Conservation (phyloP, 2,888 invertebrate species). For the Coelopa pilipes region DNA sequence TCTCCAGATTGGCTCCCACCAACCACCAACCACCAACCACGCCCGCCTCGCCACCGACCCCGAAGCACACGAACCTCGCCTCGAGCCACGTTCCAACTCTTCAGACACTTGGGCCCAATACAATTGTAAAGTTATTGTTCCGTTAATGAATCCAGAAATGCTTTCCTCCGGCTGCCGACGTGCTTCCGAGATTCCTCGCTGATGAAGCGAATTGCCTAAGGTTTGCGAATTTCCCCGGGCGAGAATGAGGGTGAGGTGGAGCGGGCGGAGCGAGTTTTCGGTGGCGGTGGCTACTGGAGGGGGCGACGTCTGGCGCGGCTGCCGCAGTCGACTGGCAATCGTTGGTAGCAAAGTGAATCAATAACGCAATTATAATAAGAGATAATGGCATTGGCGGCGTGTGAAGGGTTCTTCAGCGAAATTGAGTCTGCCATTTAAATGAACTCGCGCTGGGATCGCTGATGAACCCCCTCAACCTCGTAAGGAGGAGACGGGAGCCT, state of each 20-base stretch:
- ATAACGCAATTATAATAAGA: constrained; percentile 4
- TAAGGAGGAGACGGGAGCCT: no score
- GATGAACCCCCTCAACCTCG: neutral
- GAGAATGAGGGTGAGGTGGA: neutral
- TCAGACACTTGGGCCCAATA: neutral
- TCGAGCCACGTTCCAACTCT: neutral
- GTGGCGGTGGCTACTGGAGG: neutral
- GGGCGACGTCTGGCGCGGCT: neutral
- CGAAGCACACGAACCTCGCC: neutral
- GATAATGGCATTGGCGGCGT: neutral
- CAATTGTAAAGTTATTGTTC: constrained; percentile 26
- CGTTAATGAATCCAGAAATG: constrained; percentile 29
- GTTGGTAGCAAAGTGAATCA: constrained; percentile 4
- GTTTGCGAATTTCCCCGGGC: no score
- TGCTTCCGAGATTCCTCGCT: neutral
- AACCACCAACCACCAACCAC: neutral
- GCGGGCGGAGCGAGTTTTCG: no score
- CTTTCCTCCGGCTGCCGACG: neutral
- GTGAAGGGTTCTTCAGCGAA: neutral
- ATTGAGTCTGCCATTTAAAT: neutral
- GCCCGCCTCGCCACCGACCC: neutral
- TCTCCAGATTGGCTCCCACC: neutral
- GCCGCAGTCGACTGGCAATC: neutral
- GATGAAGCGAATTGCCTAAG: neutral
- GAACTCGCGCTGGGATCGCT: neutral